Conservation (phyloP, 1,140 invertebrate genomes). For the Drepana arcuata region DNA sequence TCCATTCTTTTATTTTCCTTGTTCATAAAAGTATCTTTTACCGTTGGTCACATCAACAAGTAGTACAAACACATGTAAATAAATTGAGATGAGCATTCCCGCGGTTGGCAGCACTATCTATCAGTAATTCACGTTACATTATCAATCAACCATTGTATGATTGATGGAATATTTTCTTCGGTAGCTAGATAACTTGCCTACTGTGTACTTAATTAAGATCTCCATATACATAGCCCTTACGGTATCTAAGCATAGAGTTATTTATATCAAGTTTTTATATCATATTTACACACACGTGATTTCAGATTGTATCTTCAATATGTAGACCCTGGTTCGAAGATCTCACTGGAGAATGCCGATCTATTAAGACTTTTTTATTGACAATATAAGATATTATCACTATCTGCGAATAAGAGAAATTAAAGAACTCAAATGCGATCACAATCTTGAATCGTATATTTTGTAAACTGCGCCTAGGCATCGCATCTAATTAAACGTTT, state of each 20-base stretch:
- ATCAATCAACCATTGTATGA: conserved; percentile 65
- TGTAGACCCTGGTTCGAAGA: conserved; percentile 5
- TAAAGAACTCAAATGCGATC: conserved; percentile 4
- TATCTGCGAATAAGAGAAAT: conserved; percentile 11
- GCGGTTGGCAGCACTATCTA: conserved; percentile 45
- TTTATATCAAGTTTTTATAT: not conserved
- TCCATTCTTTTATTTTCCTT: too few relatives aligned
- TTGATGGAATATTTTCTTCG: conserved; percentile 62
- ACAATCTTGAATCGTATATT: conserved; percentile 3
- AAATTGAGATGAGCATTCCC: conserved; percentile 59
- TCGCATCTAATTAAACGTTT: too few relatives aligned
- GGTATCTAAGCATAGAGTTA: not conserved
- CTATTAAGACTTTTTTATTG: conserved; percentile 3
- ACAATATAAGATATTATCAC: conserved; percentile 1
- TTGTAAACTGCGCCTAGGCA: too few relatives aligned
- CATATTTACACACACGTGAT: conserved; percentile 2
- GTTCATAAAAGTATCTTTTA: conserved; percentile 34
- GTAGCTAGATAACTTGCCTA: conserved; percentile 62
- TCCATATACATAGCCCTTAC: conserved; percentile 13
- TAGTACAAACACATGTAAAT: conserved; percentile 66
- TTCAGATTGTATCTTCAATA: conserved; percentile 1
- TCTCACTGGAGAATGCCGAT: conserved; percentile 15
- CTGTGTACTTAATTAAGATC: conserved; percentile 60
- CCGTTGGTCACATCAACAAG: conserved; percentile 60
- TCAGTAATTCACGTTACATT: conserved; percentile 67